Evolutionary conservation across 2,113 vertebrate genomes (phyloP), one percentile per base, ranked within the genome.

Genomic region (Bufo bufo): DNA sequence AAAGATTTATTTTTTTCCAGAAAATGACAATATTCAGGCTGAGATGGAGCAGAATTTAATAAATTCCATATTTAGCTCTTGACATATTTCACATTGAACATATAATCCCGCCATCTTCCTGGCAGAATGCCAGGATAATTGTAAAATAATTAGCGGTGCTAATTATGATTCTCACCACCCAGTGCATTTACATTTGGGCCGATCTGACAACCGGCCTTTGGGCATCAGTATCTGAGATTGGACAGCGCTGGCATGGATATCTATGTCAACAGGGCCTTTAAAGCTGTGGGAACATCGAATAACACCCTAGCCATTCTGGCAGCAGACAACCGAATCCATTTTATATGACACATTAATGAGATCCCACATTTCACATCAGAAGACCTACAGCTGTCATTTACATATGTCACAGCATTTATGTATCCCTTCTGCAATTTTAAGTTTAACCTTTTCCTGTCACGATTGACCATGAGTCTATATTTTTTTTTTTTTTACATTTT

Each of bases 381-480:
- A 84, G 65, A 54, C n/a, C 23, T 69, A 69, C 82, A 84, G 65
- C 82, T 84, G 65, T 84, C 65, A 84, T 71, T 84, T 17, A 54
- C 65, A 84, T 69, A 84, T 84, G 63, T 71, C 23, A 14, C 63
- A 69, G 81, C 3, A 2, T 69, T 69, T 71, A 69, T 23, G 69
- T 17, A 66, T n/a, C 7, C 59, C 49, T 50, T 9, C n/a, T 84
- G 82, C n/a, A 12, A 52, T 33, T 50, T 71, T 47, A 69, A 69
- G 19, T 20, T 12, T 71, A 84, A 69, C 82, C 63, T 69, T 47
- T 52, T 52, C 20, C 82, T 33, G 20, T 54, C 50, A 69, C 20
- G 14, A 2, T 13, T 69, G 14, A 69, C 52, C 17, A 6, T 0
- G 54, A 33, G 20, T 50, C 63, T n/a, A n/a, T 61, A 7, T 54